Evolutionary conservation across 1,140 invertebrate genomes (phyloP).

Genomic region (Ridgeia piscesae): DNA sequence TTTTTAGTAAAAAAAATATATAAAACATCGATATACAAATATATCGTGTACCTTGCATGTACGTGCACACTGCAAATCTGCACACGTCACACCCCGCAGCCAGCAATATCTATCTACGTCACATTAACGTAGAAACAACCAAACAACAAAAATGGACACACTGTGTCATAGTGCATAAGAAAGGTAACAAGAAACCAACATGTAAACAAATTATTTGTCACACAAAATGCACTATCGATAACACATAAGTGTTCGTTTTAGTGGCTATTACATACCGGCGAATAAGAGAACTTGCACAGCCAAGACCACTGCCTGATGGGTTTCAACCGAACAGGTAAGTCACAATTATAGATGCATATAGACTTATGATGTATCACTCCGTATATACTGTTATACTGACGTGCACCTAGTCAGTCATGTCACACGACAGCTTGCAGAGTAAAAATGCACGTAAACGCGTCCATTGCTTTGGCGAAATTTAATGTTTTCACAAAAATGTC

Average conservation of each 20-base stretch:
- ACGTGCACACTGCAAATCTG: no score
- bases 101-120: no score
- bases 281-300: not conserved
- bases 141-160: no score
- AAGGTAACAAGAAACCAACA: not conserved
- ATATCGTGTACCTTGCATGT: no score
- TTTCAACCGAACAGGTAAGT: not conserved
- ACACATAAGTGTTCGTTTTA: not conserved
- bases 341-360: not conserved
- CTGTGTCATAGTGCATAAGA: not conserved
- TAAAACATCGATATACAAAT: no score
- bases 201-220: not conserved
- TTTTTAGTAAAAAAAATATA: no score
- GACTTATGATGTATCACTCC: not conserved
- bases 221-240: not conserved
- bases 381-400: not conserved
- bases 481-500: not conserved
- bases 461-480: not conserved
- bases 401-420: not conserved
- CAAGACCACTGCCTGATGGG: not conserved
- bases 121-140: no score
- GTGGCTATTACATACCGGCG: not conserved
- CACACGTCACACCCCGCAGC: no score
- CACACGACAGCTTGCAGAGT: not conserved
- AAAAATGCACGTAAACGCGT: not conserved